Conservation (phyloP, 2,113 vertebrate genomes). For the Lutjanus erythropterus region DNA sequence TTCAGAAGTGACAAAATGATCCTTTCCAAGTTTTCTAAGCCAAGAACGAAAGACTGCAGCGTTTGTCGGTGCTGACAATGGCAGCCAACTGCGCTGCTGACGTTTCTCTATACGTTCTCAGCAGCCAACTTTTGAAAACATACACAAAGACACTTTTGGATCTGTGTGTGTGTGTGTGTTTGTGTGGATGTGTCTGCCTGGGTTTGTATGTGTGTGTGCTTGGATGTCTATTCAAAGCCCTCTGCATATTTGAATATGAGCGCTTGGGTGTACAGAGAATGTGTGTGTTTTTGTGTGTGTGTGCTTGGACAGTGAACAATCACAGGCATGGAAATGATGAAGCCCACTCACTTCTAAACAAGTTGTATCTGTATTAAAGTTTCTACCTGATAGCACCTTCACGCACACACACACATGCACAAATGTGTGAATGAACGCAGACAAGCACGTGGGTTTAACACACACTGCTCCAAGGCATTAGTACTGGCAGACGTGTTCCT, state of each 20-base stretch:
- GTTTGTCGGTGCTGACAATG: constrained; percentile 23
- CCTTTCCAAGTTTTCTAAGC: constrained; percentile 41
- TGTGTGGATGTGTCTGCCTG: neutral
- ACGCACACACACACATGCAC: neutral
- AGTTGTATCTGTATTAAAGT: neutral
- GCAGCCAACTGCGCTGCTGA: constrained; percentile 53
- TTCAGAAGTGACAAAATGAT: constrained; percentile 41
- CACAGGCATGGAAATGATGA: constrained; percentile 15
- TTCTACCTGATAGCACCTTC: neutral
- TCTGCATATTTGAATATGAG: constrained; percentile 23
- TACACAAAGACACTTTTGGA: constrained; percentile 50
- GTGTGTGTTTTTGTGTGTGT: neutral
- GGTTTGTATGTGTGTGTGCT: constrained; percentile 21
- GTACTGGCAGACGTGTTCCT: neutral
- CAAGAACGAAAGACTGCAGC: constrained; percentile 46
- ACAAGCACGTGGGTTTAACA: neutral
- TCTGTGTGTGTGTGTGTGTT: constrained; percentile 12
- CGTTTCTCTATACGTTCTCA: constrained; percentile 48
- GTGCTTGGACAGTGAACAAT: constrained; percentile 42
- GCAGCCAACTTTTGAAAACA: constrained; percentile 63
- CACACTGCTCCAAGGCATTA: neutral
- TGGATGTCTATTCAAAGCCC: constrained; percentile 36
- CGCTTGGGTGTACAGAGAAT: neutral
- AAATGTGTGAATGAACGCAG: neutral
- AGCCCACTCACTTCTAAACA: constrained; percentile 40